Evolutionary conservation across 2,888 invertebrate species (phyloP).

Genomic region (Escarpia spicata): DNA sequence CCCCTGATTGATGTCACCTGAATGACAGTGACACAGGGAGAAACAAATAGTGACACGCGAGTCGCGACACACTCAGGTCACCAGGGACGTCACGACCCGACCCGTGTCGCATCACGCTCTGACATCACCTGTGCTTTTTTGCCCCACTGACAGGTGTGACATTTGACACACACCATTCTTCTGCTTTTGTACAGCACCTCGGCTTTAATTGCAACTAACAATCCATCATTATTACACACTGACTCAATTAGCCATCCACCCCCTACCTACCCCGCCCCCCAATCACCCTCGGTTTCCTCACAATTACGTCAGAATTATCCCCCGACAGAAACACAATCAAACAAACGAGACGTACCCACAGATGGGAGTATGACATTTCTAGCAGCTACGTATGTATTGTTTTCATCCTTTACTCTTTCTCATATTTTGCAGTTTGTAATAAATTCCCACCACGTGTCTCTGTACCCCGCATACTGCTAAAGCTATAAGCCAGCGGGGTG

Average conservation of each 20-base stretch:
- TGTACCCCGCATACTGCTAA: background rate
- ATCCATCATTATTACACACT: background rate
- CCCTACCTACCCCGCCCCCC: background rate
- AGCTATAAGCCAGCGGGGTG: background rate
- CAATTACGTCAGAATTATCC: background rate
- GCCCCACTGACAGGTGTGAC: background rate
- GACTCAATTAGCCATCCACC: background rate
- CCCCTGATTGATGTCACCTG: background rate
- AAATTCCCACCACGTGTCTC: background rate
- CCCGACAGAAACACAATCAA: background rate
- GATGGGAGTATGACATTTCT: background rate
- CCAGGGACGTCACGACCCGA: background rate
- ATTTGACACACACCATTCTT: background rate
- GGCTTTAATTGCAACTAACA: background rate
- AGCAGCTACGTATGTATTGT: no score
- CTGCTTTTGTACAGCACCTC: background rate
- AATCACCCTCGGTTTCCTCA: background rate
- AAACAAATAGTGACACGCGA: background rate
- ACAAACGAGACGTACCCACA: background rate
- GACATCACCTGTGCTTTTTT: background rate
- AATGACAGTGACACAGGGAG: background rate
- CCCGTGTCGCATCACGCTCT: background rate
- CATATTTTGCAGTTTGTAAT: background rate
- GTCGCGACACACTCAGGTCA: background rate
- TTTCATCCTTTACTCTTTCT: background rate